Base-by-base conservation (phyloP, 1,140 invertebrate genomes). In the Diuraphis noxia region DNA sequence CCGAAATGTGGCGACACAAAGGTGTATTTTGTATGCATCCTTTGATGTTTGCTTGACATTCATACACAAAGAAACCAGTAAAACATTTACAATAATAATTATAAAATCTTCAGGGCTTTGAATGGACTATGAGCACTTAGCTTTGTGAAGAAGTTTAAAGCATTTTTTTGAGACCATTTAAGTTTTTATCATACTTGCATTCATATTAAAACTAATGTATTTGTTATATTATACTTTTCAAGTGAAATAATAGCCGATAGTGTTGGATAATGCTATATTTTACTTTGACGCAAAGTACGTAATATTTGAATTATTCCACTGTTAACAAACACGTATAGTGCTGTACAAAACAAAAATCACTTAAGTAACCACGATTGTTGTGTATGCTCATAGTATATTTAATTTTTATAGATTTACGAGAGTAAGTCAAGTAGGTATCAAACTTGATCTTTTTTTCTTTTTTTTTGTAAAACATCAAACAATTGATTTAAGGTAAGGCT, bases 41-140 rank as follows among this genome's bases (percentile, higher is more conserved):
- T 85, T 85, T 85, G 82, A 85, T n/a, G 82, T 85, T 49, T 49
- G 23, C n/a, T n/a, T 9, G 84, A 85, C 84, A 46, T 46, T 46
- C 34, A 85, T 46, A 82, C n/a, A 43, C 30, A 46, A 85, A 7
- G 1, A 46, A 34, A 85, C 6, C n/a, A 85, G 46, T 43, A 36
- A 85, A 85, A 49, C 17, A n/a, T 46, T 46, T 85, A 40, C 40
- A 82, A 82, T 41, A 85, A 85, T 85, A 85, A 85, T 85, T 46
- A 82, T 40, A 82, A 85, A 46, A 85, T n/a, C 41, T 21, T 85
- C 49, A 46, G 7, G 7, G 21, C 30, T 46, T 19, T 30, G 19
- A 46, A 85, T 40, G 41, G 8, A 2, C 7, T 46, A 43, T 41
- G 30, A 84, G 84, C 41, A 85, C 84, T 85, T 49, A 46, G 84